Base-by-base conservation (phyloP, 2,113 vertebrate species). In the Macquaria australasica region DNA sequence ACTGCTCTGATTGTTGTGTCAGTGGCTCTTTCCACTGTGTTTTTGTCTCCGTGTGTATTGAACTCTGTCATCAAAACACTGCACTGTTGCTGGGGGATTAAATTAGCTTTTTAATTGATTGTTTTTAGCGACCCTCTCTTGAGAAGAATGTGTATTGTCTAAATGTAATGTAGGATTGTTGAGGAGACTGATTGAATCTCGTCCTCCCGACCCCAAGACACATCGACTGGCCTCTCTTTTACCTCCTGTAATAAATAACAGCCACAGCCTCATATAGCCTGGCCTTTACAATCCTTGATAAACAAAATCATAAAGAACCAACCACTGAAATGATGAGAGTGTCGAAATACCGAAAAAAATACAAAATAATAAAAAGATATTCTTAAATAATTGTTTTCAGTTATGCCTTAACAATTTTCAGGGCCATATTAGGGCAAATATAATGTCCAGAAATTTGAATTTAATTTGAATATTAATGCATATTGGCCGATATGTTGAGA, bases 221-320 rank as follows among this genome's bases (percentile, higher is more conserved):
- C 68, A 8, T 10, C 23, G 69, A 48, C 64, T 68, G 81, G 79
- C 89, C 70, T 78, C 89, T 89, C 87, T 89, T 86, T 92, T 92
- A 83, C 88, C 69, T 91, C 89, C 81, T 67, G 80, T 94, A 91
- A 94, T 95, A 94, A 96, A 96, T 94, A 93, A 94, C 92, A 92
- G 63, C 20, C 62, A 20, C 50, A 12, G 67, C 53, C 64, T 75
- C 79, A 85, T 82, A 88, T 21, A 18, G 48, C 45, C 18, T 15
- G 51, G 39, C 39, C 25, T 53, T 69, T 20, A 68, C 15, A 14
- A 34, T 12, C 14, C 20, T 12, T 62, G 37, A 69, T 53, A 60
- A 74, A 31, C 14, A 16, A 25, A 34, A 34, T 15, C 16, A 39
- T 14, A 20, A 55, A 48, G 51, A 39, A 51, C 39, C 20, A 34